Evolutionary conservation across 2,888 invertebrate genomes (phyloP).

Genomic region (Cynaeus angustus): DNA sequence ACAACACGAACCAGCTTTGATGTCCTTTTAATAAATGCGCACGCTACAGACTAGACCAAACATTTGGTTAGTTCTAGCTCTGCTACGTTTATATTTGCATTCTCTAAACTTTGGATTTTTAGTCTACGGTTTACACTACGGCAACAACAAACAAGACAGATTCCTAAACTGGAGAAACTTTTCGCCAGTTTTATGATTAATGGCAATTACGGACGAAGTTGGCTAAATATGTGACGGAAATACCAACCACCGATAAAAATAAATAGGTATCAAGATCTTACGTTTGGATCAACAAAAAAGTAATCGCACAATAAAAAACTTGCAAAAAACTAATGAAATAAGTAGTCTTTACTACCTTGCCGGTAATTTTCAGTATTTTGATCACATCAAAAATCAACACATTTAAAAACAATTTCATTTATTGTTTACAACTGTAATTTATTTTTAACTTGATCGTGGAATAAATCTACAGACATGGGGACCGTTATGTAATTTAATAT

Average conservation of each 20-base stretch:
- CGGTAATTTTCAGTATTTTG: too few relatives aligned
- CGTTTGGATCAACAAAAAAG: too few relatives aligned
- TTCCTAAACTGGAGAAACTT: conserved; percentile 6
- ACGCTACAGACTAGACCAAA: conserved; percentile 15
- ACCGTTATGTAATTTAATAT: neutral
- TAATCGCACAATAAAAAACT: too few relatives aligned
- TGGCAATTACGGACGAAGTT: conserved; percentile 1
- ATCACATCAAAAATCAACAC: too few relatives aligned
- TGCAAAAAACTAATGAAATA: too few relatives aligned
- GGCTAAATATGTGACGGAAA: conserved; percentile 6
- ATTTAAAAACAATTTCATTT: too few relatives aligned
- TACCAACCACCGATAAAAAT: neutral
- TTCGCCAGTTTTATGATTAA: conserved; percentile 10
- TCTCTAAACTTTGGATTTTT: conserved; percentile 2
- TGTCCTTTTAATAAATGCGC: conserved; percentile 29
- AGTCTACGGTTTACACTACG: neutral
- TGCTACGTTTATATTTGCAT: conserved; percentile 32
- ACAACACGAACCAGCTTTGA: conserved; percentile 23
- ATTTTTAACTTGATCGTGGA: neutral
- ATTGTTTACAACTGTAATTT: too few relatives aligned
- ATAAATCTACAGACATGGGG: neutral
- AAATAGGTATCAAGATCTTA: too few relatives aligned
- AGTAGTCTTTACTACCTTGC: too few relatives aligned
- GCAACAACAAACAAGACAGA: conserved; percentile 12
- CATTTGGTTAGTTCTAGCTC: conserved; percentile 10